These are phyloP conservation scores for Leptestheria dahalacensis DNA, from an alignment of 1,140 invertebrate species.

Conservation along the genomic window DNA sequence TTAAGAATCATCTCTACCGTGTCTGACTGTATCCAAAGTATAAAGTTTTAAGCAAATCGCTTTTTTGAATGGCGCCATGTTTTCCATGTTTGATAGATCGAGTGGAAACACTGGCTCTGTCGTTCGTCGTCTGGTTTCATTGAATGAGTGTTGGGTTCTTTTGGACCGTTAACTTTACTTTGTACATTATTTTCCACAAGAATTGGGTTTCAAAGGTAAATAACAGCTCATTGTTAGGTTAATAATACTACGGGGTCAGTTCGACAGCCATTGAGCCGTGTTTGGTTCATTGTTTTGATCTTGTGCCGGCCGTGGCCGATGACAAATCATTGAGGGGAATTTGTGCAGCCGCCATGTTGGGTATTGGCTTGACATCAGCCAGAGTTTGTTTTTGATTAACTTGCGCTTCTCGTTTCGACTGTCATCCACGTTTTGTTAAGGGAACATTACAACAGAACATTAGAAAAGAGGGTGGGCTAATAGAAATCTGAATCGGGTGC, in stretches of 20 bases:
- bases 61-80: no score
- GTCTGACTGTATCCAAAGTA: no score
- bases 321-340: neutral
- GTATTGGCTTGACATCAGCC: slow-evolving; percentile 2
- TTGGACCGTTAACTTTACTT: neutral
- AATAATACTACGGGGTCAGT: neutral
- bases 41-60: no score
- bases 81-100: no score
- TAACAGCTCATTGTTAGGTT: slow-evolving; percentile 3
- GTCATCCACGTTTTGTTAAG: neutral
- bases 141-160: neutral
- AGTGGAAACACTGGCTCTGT: no score
- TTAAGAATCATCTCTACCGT: no score
- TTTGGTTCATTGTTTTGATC: neutral
- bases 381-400: neutral
- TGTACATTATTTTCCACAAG: neutral
- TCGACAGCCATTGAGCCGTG: neutral
- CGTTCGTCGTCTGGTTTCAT: neutral
- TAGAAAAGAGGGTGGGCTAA: neutral
- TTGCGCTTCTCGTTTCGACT: neutral
- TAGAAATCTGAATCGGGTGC: neutral
- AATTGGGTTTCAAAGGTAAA: neutral
- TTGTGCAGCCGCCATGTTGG: slow-evolving; percentile 9
- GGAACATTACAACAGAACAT: neutral
- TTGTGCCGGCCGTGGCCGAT: neutral